phyloP scores from a whole-genome alignment of 92 coral and sea anemone species.

The Parazoanthus swiftii region DNA sequence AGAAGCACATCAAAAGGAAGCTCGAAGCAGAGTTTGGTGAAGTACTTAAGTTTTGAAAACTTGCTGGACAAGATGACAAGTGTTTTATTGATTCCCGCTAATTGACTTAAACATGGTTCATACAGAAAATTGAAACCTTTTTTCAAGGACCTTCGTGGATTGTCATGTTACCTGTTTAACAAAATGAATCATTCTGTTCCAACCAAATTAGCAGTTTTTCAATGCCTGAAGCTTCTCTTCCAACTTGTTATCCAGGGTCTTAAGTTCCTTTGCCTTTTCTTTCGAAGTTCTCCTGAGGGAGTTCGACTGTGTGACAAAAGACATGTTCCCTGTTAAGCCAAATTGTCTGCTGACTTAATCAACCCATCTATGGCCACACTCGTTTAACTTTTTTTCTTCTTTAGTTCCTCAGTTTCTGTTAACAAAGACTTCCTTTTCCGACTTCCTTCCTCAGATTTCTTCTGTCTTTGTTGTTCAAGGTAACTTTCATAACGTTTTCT shows the following conservation, averaged over 20 bases:
- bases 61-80: conserved; percentile 33
- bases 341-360: conserved; percentile 19
- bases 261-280: too few species aligned
- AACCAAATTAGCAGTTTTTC: too few species aligned
- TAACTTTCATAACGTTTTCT: conserved; percentile 48
- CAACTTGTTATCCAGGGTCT: too few species aligned
- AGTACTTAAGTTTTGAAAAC: conserved; percentile 44
- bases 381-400: conserved; percentile 41
- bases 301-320: too few species aligned
- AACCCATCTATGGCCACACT: conserved; percentile 41
- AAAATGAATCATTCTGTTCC: too few species aligned
- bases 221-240: too few species aligned
- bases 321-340: not conserved
- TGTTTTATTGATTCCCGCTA: conserved; percentile 31
- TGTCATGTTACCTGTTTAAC: too few species aligned
- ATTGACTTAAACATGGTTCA: too few species aligned
- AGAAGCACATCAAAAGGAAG: too few species aligned
- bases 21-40: conserved; percentile 36
- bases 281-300: too few species aligned
- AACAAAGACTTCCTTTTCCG: conserved; percentile 26
- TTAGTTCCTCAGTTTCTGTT: conserved; percentile 43
- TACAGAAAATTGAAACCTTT: too few species aligned
- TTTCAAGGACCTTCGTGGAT: too few species aligned
- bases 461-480: conserved; percentile 50
- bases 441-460: conserved; percentile 48